Conservation (phyloP, 1,140 invertebrate species). For the Spodoptera litura region DNA sequence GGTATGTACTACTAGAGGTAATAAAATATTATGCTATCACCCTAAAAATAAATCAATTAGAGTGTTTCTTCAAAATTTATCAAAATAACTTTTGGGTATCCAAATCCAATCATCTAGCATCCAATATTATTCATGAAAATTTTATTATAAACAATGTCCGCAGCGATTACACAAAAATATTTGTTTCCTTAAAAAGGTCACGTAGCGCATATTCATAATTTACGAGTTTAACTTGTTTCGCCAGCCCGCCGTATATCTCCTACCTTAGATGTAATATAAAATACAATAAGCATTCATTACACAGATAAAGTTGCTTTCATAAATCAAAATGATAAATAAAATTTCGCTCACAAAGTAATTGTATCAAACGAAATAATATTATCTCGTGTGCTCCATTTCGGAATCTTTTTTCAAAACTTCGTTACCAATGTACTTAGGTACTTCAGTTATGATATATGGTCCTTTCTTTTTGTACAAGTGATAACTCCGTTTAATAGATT, state of each 20-base stretch:
- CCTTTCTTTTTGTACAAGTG: constrained; percentile 5
- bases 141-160: background rate
- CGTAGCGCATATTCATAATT: constrained; percentile 22
- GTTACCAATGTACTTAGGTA: constrained; percentile 18
- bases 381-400: background rate
- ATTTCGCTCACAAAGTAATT: constrained; percentile 44
- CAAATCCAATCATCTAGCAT: background rate
- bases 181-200: constrained; percentile 6
- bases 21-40: too few species aligned
- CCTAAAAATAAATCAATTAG: too few species aligned
- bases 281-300: constrained; percentile 43
- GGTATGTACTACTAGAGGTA: too few species aligned
- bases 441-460: constrained; percentile 28
- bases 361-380: constrained; percentile 43
- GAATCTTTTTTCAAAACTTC: constrained; percentile 32
- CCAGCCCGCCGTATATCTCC: background rate
- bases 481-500: constrained; percentile 9
- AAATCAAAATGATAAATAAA: constrained; percentile 47
- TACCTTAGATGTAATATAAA: constrained; percentile 6
- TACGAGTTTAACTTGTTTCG: constrained; percentile 5
- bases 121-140: background rate
- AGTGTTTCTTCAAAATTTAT: background rate
- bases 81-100: background rate
- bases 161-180: background rate
- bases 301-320: constrained; percentile 35